Evolutionary conservation across 2,888 invertebrate species (phyloP), one percentile per base, ranked within the genome.

Genomic region (Tupiocoris notatus): DNA sequence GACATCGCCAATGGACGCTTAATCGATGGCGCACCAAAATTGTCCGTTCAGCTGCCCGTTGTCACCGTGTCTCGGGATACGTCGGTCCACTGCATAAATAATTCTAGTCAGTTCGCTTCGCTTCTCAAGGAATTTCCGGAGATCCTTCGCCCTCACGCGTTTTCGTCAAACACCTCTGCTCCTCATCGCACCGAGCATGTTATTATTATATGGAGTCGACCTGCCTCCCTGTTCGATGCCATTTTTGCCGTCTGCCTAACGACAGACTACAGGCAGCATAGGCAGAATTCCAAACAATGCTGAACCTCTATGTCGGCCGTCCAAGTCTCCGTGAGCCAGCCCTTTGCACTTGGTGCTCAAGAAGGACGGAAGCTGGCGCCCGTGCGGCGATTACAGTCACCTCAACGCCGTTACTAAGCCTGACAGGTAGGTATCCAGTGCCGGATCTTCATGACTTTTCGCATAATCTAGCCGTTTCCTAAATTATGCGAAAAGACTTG

Each of bases 331-430:
- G n/a, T n/a, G n/a, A n/a, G n/a, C n/a, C n/a, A n/a, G n/a, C n/a
- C n/a, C n/a, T n/a, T n/a, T n/a, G n/a, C n/a, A n/a, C n/a, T n/a
- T n/a, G n/a, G n/a, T n/a, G n/a, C n/a, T n/a, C n/a, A n/a, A n/a
- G n/a, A n/a, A n/a, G n/a, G n/a, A n/a, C n/a, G n/a, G n/a, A n/a
- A n/a, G n/a, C n/a, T n/a, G n/a, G n/a, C n/a, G 83, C 22, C 81
- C 82, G 0, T 83, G 84, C 73, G 84, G 84, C 2, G 83, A 81
- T 79, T 85, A 84, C 76, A 77, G 84, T 0, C 18, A 23, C 0
- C 78, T 84, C 0, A 85, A 84, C 76, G n/a, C 16, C 16, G 21
- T 24, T 6, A 77, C 77, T 3, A 20, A 7, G 17, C 81, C 82
- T 0, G 83, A 83, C 77, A 56, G n/a, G n/a, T n/a, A n/a, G 79